Percentiles rank a stretch among this genome's conserved stretches.
phyloP scores from a whole-genome alignment of 2,888 invertebrate genomes.

The Drosophila limbata region DNA sequence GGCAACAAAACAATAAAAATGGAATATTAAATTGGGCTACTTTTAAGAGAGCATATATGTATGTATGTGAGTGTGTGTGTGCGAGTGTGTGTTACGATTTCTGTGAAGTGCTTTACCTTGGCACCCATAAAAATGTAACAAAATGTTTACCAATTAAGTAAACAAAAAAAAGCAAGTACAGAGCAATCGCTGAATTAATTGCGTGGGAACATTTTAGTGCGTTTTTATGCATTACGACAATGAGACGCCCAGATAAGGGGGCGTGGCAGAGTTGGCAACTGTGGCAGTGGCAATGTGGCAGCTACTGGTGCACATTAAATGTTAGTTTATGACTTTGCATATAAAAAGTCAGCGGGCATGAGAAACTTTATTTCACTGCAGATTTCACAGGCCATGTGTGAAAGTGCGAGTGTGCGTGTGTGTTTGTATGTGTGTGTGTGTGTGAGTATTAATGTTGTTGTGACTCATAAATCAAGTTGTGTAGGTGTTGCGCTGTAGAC shows the following conservation, averaged over 20 bases:
- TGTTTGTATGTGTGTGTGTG: constrained; percentile 31
- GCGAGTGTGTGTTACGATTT: constrained; percentile 42
- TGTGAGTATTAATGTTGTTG: constrained; percentile 24
- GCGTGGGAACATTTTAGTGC: constrained; percentile 79
- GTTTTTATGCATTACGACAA: constrained; percentile 77
- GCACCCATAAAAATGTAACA: constrained; percentile 76
- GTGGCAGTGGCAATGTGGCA: constrained; percentile 15
- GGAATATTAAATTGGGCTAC: constrained; percentile 67
- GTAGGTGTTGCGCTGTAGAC: constrained; percentile 70
- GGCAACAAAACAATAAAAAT: constrained; percentile 77
- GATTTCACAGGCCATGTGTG: constrained; percentile 58
- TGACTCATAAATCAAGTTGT: constrained; percentile 66
- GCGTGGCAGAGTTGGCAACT: constrained; percentile 6
- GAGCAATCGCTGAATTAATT: constrained; percentile 74
- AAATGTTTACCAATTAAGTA: constrained; percentile 82
- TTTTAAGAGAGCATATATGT: constrained; percentile 28
- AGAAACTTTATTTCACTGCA: constrained; percentile 58
- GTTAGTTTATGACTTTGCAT: constrained; percentile 60
- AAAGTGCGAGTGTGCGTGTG: constrained; percentile 1
- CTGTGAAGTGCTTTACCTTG: constrained; percentile 67
- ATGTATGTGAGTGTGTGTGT: constrained; percentile 22
- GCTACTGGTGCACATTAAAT: constrained; percentile 62
- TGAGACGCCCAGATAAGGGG: constrained; percentile 36
- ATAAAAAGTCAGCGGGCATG: constrained; percentile 58
- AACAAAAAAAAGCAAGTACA: constrained; percentile 64